Conservation (phyloP, 2,113 vertebrate species). For the Cisticola juncidis region DNA sequence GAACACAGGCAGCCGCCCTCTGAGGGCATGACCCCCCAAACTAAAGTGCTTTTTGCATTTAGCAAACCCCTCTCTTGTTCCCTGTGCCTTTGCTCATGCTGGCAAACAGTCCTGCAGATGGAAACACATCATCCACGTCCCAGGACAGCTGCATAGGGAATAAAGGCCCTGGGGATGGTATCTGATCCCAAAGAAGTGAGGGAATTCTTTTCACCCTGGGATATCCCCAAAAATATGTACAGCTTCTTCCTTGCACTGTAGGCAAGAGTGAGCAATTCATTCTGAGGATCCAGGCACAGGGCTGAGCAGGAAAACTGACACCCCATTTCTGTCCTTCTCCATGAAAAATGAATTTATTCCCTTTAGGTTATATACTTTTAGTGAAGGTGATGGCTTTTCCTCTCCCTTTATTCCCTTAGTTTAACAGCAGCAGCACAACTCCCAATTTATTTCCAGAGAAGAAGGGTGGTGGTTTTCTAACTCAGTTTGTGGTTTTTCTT, state of each 20-base stretch:
- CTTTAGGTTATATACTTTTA: background rate
- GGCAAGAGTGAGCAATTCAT: background rate
- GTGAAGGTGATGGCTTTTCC: background rate
- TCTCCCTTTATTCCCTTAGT: background rate
- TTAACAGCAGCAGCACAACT: background rate
- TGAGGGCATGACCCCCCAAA: background rate
- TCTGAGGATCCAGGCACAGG: background rate
- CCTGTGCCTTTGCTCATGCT: background rate
- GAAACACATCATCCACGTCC: background rate
- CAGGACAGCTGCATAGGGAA: background rate
- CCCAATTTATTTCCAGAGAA: background rate
- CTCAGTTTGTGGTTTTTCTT: background rate
- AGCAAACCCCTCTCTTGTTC: fast-evolving
- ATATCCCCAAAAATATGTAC: background rate
- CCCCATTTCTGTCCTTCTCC: background rate
- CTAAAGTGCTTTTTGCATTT: background rate
- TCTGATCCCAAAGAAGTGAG: background rate
- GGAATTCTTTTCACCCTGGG: fast-evolving
- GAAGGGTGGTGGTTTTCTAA: background rate
- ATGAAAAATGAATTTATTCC: background rate
- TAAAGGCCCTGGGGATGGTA: background rate
- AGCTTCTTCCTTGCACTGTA: background rate
- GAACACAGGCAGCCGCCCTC: background rate
- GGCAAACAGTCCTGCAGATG: background rate
- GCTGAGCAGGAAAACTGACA: background rate